Conservation (phyloP, 2,888 invertebrate genomes). For the Cheilosia urbana region DNA sequence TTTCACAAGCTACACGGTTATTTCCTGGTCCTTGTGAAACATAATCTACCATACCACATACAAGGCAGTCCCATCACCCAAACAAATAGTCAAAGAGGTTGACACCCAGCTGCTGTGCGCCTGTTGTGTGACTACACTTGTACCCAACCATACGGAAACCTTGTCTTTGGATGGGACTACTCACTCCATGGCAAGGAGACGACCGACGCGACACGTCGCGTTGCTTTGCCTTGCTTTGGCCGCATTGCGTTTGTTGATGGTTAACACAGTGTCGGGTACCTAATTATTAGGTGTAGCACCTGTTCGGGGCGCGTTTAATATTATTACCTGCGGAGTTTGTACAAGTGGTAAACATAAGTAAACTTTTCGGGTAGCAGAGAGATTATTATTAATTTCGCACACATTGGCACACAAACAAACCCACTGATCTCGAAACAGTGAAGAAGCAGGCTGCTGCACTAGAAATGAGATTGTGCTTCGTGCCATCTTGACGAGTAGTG, state of each 20-base stretch:
- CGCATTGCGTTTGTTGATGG: slow-evolving; percentile 70
- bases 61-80: slow-evolving; percentile 6
- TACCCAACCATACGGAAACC: slow-evolving; percentile 32
- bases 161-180: slow-evolving; percentile 16
- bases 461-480: slow-evolving; percentile 14
- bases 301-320: slow-evolving; percentile 64
- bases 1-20: slow-evolving; percentile 22
- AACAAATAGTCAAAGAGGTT: slow-evolving; percentile 66
- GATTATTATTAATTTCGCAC: slow-evolving; percentile 64
- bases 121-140: slow-evolving; percentile 43
- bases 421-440: neutral
- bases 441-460: neutral
- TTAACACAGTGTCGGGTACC: slow-evolving; percentile 73
- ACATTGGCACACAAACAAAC: slow-evolving; percentile 2
- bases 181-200: neutral
- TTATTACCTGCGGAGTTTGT: slow-evolving; percentile 71
- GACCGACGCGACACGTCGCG: neutral
- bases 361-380: slow-evolving; percentile 62
- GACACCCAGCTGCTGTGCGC: slow-evolving; percentile 59
- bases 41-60: neutral
- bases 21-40: slow-evolving; percentile 9
- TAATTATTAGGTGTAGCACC: slow-evolving; percentile 73
- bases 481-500: neutral
- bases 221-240: slow-evolving; percentile 35
- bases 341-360: slow-evolving; percentile 66